Conservation (phyloP, 2,888 invertebrate species). For the Cephonodes hylas region DNA sequence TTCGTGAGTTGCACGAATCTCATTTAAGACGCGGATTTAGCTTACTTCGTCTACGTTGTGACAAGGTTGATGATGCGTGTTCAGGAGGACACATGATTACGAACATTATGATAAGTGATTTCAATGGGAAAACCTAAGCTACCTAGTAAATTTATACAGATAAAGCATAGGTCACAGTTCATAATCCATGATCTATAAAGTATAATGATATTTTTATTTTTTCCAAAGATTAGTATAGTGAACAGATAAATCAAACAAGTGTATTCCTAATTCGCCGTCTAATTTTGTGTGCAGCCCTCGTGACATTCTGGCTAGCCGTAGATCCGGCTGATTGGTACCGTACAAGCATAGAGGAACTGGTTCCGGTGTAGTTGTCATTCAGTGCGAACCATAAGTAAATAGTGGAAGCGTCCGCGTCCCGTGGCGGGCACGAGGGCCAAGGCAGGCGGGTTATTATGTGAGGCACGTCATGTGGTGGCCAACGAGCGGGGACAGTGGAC, state of each 20-base stretch:
- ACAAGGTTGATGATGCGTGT: too few species aligned
- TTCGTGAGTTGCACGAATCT: too few species aligned
- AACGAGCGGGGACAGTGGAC: conserved; percentile 22
- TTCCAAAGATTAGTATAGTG: neutral
- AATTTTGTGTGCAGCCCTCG: neutral
- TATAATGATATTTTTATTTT: neutral
- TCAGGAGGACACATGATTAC: too few species aligned
- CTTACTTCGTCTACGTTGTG: too few species aligned
- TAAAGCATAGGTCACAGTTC: neutral
- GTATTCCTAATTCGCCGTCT: neutral
- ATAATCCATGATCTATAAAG: neutral
- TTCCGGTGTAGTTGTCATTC: conserved; percentile 8
- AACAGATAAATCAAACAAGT: neutral
- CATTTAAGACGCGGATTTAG: too few species aligned
- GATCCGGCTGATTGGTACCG: neutral
- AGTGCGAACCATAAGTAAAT: conserved; percentile 7
- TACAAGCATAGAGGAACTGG: conserved; percentile 5
- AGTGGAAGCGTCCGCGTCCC: neutral
- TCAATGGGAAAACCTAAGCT: too few species aligned
- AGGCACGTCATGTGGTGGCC: conserved; percentile 21
- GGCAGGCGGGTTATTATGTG: conserved; percentile 15
- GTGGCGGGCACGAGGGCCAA: neutral
- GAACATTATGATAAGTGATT: too few species aligned
- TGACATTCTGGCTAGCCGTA: neutral
- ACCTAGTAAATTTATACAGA: neutral